Evolutionary conservation across 2,113 vertebrate species (phyloP).

Genomic region (Reinhardtius hippoglossoides): DNA sequence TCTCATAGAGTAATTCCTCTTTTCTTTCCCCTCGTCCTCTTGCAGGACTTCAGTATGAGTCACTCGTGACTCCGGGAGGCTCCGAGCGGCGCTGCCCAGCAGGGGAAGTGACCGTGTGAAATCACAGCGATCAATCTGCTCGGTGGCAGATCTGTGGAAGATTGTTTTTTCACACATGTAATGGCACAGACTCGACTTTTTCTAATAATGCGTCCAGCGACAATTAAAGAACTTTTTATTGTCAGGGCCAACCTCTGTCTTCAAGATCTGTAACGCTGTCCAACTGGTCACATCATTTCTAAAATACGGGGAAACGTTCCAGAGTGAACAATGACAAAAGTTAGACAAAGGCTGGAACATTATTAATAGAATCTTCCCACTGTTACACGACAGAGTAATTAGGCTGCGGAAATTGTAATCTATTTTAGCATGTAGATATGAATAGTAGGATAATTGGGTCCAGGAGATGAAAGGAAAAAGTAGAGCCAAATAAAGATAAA

Average conservation of each 20-base stretch:
- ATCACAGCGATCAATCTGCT: conserved; percentile 53
- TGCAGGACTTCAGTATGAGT: conserved; percentile 50
- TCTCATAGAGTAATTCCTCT: conserved; percentile 31
- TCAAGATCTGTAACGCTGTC: too few relatives aligned
- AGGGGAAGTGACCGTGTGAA: conserved; percentile 36
- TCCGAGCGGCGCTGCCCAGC: conserved; percentile 23
- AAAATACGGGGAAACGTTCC: neutral
- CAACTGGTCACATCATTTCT: neutral
- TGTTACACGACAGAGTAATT: conserved; percentile 56
- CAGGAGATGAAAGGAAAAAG: conserved; percentile 42
- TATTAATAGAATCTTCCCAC: conserved; percentile 58
- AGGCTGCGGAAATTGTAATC: conserved; percentile 69
- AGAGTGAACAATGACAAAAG: conserved; percentile 13
- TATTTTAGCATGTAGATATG: conserved; percentile 70
- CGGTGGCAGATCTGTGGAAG: conserved; percentile 40
- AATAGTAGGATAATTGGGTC: conserved; percentile 71
- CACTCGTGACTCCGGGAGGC: conserved; percentile 56
- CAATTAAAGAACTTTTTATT: conserved; percentile 13
- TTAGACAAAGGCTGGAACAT: conserved; percentile 19
- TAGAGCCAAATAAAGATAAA: conserved; percentile 54
- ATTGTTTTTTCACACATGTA: conserved; percentile 1
- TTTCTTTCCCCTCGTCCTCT: neutral
- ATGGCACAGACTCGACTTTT: neutral
- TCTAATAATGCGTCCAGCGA: neutral
- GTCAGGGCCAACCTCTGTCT: too few relatives aligned